Conservation (phyloP, 2,888 invertebrate species). For the Myopa tessellatipennis region DNA sequence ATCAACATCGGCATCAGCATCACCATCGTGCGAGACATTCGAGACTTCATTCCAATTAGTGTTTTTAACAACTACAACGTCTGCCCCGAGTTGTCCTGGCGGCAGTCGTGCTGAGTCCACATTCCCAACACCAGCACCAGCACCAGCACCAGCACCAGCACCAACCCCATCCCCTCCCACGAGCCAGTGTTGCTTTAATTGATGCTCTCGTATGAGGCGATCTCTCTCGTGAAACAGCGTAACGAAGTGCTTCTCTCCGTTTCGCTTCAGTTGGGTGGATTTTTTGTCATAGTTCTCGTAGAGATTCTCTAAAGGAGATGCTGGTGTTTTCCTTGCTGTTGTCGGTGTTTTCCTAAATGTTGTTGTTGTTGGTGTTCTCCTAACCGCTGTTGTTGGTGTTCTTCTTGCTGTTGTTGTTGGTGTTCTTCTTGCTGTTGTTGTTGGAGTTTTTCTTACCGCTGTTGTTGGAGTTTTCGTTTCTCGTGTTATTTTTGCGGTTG, state of each 20-base stretch:
- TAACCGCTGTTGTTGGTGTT: conserved; percentile 45
- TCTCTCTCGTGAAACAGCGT: conserved; percentile 68
- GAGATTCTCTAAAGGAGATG: conserved; percentile 18
- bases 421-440: conserved; percentile 8
- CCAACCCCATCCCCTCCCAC: conserved; percentile 22
- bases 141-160: neutral
- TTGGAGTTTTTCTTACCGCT: neutral
- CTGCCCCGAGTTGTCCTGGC: conserved; percentile 7
- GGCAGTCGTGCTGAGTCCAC: neutral
- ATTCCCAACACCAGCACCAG: neutral
- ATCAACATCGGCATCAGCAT: conserved; percentile 46
- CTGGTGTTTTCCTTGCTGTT: conserved; percentile 27
- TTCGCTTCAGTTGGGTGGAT: conserved; percentile 36
- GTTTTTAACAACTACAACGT: conserved; percentile 49
- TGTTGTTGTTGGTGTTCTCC: conserved; percentile 43
- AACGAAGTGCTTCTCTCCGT: conserved; percentile 63
- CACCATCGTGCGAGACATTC: conserved; percentile 54
- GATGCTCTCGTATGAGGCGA: conserved; percentile 68
- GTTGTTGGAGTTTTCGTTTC: conserved; percentile 15
- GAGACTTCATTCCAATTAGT: conserved; percentile 57
- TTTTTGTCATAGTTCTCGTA: conserved; percentile 36
- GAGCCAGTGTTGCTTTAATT: conserved; percentile 62
- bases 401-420: conserved; percentile 40
- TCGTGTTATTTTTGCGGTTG: conserved; percentile 41
- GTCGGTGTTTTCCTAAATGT: conserved; percentile 31